Evolutionary conservation across 2,113 vertebrate species (phyloP), one percentile per base, ranked within the genome.

Genomic region (Sterrhoptilus dennistouni): DNA sequence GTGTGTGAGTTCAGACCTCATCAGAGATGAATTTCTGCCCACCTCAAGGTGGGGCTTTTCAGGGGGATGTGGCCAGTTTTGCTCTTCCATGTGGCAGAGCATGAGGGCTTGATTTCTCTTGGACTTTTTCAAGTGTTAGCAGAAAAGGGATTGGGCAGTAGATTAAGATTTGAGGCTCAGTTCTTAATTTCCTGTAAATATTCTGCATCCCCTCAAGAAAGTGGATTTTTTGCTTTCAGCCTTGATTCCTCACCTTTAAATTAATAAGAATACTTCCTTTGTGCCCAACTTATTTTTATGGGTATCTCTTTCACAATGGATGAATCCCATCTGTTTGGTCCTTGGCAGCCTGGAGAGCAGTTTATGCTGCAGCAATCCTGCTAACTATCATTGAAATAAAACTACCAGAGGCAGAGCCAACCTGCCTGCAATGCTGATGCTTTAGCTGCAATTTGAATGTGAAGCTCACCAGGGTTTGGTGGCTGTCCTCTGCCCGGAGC

Each of bases 401-500:
- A 77, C 60, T 74, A 23, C 64, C 65, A 31, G 54, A 54, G 83
- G 52, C 79, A 88, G 68, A 80, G 29, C 42, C 63, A 74, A 66
- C 38, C 59, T 66, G 38, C 60, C 50, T 70, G 50, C 63, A 77
- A 54, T 44, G 47, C 64, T 83, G 71, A 31, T 75, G 76, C 71
- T 88, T 56, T 38, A 80, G 75, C 65, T 52, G 1, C 53, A 77
- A 83, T 94, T 25, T 80, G 90, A 93, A 42, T 56, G 64, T 68
- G 29, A 80, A 83, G 23, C 79, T 96, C 4, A 42, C 88, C 79
- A 75, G 76, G 59, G 54, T 86, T 96, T 93, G 84, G 93, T 96
- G 78, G 59, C 92, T 92, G 95, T 96, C 76, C 79, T 88, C 60
- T 83, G 71, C 80, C 88, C 7, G 1, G 60, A 50, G 74, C 96